Conservation (phyloP, 2,113 vertebrate species). For the Saimiri boliviensis region DNA sequence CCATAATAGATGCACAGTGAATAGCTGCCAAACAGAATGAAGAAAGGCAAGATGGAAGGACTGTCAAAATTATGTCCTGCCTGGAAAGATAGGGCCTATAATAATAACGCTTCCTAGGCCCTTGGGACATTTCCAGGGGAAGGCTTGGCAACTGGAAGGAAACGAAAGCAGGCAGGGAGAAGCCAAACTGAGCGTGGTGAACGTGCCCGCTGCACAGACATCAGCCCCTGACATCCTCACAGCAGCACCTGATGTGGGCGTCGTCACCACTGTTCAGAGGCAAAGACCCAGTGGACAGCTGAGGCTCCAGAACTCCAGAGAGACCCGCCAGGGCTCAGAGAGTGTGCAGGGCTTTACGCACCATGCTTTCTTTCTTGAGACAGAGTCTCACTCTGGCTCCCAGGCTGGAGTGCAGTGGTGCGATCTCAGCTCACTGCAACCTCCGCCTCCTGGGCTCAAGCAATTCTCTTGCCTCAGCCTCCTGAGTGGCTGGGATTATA, state of each 20-base stretch:
- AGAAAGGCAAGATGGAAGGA: not conserved
- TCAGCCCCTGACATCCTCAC: too few species aligned
- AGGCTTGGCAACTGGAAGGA: not conserved
- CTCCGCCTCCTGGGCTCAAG: too few species aligned
- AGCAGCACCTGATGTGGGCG: rapidly evolving
- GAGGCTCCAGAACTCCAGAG: not conserved
- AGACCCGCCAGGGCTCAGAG: not conserved
- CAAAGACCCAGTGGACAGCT: rapidly evolving
- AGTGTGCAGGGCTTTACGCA: rapidly evolving
- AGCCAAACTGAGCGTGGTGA: not conserved
- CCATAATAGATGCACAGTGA: not conserved
- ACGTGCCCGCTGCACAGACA: not conserved
- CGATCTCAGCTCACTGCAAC: too few species aligned
- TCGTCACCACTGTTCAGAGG: too few species aligned
- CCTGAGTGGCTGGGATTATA: too few species aligned
- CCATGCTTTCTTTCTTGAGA: rapidly evolving
- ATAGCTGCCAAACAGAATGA: not conserved
- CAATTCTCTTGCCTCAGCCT: too few species aligned
- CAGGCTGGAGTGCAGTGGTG: too few species aligned
- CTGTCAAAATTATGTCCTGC: not conserved
- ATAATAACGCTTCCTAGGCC: rapidly evolving
- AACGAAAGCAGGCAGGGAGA: not conserved
- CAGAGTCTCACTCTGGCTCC: too few species aligned
- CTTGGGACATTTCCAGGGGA: not conserved
- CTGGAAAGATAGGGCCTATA: not conserved